Percentiles rank a stretch among this genome's conserved stretches.
Conservation (phyloP, 2,888 invertebrate genomes). For the Thecophora atra region DNA sequence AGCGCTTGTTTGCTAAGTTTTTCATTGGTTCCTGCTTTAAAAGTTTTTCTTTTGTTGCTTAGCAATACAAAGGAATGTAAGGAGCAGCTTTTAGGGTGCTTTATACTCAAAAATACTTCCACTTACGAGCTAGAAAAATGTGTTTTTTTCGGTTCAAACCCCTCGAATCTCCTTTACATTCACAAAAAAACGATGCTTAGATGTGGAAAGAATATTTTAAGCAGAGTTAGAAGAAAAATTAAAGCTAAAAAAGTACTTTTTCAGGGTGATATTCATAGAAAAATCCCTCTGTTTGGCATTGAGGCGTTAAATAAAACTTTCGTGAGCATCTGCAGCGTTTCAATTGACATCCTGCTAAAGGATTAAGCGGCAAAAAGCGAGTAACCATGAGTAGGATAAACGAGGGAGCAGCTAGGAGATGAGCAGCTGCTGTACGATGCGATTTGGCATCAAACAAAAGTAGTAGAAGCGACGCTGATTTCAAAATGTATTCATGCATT, state of each 20-base stretch:
- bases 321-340: background rate
- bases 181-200: too few relatives aligned
- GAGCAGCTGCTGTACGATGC: background rate
- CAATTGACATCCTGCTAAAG: background rate
- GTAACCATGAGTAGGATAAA: background rate
- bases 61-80: too few relatives aligned
- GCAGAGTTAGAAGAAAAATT: background rate
- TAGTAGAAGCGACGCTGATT: background rate
- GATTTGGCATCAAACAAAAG: background rate
- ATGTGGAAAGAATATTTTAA: background rate
- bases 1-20: too few relatives aligned
- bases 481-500: background rate
- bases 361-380: background rate
- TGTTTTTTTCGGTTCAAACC: too few relatives aligned
- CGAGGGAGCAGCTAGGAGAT: background rate
- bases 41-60: too few relatives aligned
- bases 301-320: too few relatives aligned
- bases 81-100: too few relatives aligned
- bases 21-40: too few relatives aligned
- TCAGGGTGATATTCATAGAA: background rate
- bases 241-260: background rate
- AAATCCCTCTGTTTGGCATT: background rate
- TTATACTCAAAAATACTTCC: too few relatives aligned
- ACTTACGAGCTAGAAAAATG: too few relatives aligned
- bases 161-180: too few relatives aligned